Evolutionary conservation across 2,888 invertebrate genomes (phyloP).

Genomic region (Melitaea athalia): DNA sequence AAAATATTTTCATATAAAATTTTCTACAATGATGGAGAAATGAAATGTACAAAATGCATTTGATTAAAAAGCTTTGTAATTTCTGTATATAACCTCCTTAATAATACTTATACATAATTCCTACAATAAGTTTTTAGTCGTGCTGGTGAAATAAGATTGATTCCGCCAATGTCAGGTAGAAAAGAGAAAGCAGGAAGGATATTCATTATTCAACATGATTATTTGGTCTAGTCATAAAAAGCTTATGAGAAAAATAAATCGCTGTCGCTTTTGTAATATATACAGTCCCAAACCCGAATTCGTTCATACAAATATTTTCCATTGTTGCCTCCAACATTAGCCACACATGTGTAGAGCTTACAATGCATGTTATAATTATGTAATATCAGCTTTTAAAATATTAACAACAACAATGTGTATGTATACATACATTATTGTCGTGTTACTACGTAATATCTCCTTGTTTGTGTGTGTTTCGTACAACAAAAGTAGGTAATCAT

Average conservation of each 20-base stretch:
- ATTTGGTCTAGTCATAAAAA: background rate
- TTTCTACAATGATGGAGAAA: no score
- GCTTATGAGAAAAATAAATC: slow-evolving; percentile 11
- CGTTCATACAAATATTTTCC: slow-evolving; percentile 38
- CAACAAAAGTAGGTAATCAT: no score
- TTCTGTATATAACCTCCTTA: no score
- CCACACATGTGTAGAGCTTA: slow-evolving; percentile 21
- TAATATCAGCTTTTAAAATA: slow-evolving; percentile 12
- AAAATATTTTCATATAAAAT: no score
- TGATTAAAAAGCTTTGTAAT: no score
- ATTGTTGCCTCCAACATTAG: slow-evolving; percentile 34
- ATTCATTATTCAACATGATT: no score
- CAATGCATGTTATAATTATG: slow-evolving; percentile 19
- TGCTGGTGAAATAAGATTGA: no score
- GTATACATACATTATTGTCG: background rate
- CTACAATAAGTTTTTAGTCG: no score
- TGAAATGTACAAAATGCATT: no score
- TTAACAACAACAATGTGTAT: background rate
- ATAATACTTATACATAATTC: no score
- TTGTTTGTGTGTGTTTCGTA: background rate
- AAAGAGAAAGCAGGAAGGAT: no score
- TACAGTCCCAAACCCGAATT: slow-evolving; percentile 10
- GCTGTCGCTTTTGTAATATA: slow-evolving; percentile 25
- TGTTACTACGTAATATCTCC: background rate
- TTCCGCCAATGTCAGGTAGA: no score